Base-by-base conservation (phyloP, 2,797 vertebrate genomes). In the Craterocephalus amniculus region DNA sequence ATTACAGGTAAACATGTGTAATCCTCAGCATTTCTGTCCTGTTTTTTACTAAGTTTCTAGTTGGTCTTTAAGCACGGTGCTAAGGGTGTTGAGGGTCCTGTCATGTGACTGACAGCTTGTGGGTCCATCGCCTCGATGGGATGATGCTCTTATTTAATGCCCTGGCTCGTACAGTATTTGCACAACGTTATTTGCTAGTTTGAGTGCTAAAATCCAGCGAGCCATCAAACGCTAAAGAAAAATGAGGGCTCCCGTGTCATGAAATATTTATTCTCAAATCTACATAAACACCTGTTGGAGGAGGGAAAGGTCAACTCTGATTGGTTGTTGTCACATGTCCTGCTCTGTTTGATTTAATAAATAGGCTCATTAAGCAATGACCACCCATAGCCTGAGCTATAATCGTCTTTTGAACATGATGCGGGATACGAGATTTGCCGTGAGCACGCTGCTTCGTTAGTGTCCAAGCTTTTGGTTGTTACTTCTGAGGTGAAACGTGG, bases 141-240 rank as follows among this genome's bases (percentile, higher is more conserved):
- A 84, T 74, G 67, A 80, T 86, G 88, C 85, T 88, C 85, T 90
- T 89, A 91, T 83, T 83, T 89, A 90, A 91, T 88, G 76, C 83
- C 72, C 72, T 65, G 81, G 84, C 86, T 77, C 71, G 40, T n/a
- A n/a, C n/a, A n/a, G n/a, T n/a, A n/a, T n/a, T n/a, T n/a, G n/a
- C n/a, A n/a, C n/a, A n/a, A n/a, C n/a, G n/a, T n/a, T n/a, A n/a
- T n/a, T n/a, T n/a, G n/a, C n/a, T n/a, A n/a, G 29, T 31, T 31
- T 31, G 6, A 31, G 29, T 31, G 29, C 29, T 31, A 6, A 31
- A 31, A 31, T 31, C 29, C 29, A 31, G 35, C 35, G 14, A 13
- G 35, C 12, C 10, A 12, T 36, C 35, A 31, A 6, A 31, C 29
- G 29, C 29, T 6, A 31, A 4, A 4, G 29, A 31, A 31, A 6